Conservation (phyloP, 92 coral and sea anemone species). For the Bergia puertoricense region DNA sequence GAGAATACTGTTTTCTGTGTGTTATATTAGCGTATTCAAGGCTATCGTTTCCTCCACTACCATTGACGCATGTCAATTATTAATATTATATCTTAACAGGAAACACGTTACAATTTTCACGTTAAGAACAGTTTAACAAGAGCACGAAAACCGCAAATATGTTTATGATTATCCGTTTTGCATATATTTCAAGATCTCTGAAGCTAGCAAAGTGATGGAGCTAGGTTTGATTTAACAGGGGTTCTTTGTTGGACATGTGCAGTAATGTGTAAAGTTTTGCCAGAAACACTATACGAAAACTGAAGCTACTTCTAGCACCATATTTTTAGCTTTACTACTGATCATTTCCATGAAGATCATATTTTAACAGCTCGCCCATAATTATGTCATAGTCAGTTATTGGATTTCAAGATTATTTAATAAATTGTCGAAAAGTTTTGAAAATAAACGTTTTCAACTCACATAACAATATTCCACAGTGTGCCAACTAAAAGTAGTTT, state of each 20-base stretch:
- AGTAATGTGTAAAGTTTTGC: not conserved
- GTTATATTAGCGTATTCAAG: not conserved
- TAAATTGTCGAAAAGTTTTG: not conserved
- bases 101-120: constrained; percentile 9
- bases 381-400: too few species aligned
- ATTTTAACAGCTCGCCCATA: not conserved
- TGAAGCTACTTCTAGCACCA: not conserved
- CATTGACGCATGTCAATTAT: constrained; percentile 28
- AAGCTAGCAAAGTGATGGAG: not conserved
- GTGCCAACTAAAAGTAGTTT: not conserved
- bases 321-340: too few species aligned
- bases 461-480: not conserved
- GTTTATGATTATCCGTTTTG: constrained; percentile 1
- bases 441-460: not conserved
- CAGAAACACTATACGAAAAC: not conserved
- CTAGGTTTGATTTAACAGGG: not conserved
- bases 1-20: not conserved
- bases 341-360: not conserved
- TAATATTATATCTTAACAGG: not conserved
- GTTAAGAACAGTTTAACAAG: not conserved
- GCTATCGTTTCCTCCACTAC: constrained; percentile 26
- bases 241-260: not conserved
- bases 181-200: not conserved
- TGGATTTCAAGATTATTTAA: not conserved
- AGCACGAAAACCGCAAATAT: constrained; percentile 9